phyloP scores from a whole-genome alignment of 2,113 vertebrate species.

The Gymnobelideus leadbeateri region DNA sequence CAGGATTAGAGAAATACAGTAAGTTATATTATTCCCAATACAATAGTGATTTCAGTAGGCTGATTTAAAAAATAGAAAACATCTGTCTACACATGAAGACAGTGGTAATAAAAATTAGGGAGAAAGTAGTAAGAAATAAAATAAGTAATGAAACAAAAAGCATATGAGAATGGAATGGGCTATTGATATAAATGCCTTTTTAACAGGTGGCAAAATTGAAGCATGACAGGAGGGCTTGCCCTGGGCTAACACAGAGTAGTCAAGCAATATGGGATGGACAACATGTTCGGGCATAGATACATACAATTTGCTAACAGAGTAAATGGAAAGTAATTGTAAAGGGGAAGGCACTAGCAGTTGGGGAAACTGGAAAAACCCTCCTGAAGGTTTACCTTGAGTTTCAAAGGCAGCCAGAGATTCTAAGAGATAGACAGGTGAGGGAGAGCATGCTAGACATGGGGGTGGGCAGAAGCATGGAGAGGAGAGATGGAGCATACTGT shows the following conservation, averaged over 20 bases:
- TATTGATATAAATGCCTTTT: not conserved
- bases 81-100: not conserved
- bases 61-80: constrained; percentile 4
- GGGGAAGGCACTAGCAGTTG: not conserved
- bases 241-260: not conserved
- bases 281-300: not conserved
- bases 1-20: not conserved
- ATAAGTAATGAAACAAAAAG: not conserved
- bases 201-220: not conserved
- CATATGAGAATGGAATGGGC: not conserved
- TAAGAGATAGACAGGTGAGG: not conserved
- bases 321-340: not conserved
- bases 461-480: not conserved
- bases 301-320: no score
- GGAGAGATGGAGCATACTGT: not conserved
- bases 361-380: not conserved
- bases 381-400: not conserved
- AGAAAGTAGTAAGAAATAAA: not conserved
- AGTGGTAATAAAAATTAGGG: not conserved
- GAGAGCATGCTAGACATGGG: not conserved
- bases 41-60: constrained; percentile 8
- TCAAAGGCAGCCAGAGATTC: not conserved
- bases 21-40: constrained; percentile 7
- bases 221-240: not conserved
- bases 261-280: not conserved